These are phyloP conservation scores for Iphiclides podalirius DNA, from an alignment of 2,888 invertebrate genomes.

Conservation along the genomic window DNA sequence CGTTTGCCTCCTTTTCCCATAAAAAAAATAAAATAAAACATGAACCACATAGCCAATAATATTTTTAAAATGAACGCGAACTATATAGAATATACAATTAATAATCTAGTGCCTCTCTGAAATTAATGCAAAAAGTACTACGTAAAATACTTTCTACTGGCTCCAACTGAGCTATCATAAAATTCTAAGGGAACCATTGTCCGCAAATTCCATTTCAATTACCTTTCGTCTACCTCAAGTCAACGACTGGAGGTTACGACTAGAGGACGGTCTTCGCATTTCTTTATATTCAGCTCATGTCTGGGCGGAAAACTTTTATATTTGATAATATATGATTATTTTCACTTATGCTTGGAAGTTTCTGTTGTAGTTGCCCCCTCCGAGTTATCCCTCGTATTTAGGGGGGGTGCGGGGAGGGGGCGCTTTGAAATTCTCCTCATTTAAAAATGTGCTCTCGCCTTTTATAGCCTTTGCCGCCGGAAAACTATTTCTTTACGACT, in stretches of 20 bases:
- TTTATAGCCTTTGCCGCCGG: slow-evolving; percentile 25
- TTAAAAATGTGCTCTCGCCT: slow-evolving; percentile 21
- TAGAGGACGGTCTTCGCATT: slow-evolving; percentile 16
- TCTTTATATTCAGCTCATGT: slow-evolving; percentile 28
- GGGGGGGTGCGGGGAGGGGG: neutral
- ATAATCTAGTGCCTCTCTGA: too few species aligned
- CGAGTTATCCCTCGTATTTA: slow-evolving; percentile 13
- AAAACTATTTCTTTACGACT: slow-evolving; percentile 28
- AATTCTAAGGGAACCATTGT: slow-evolving; percentile 12
- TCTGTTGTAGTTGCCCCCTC: slow-evolving; percentile 20
- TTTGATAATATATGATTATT: slow-evolving; percentile 31
- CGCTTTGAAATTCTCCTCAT: slow-evolving; percentile 17
- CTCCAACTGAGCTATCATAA: slow-evolving; percentile 4
- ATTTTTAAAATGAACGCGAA: too few species aligned
- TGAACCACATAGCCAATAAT: too few species aligned
- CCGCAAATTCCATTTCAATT: slow-evolving; percentile 21
- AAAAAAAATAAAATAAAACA: too few species aligned
- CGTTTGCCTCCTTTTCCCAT: too few species aligned
- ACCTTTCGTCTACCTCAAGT: slow-evolving; percentile 20
- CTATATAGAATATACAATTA: too few species aligned
- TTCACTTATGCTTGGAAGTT: slow-evolving; percentile 25
- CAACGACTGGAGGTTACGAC: slow-evolving; percentile 26
- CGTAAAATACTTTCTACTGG: too few species aligned
- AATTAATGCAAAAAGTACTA: too few species aligned
- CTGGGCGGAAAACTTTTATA: slow-evolving; percentile 26